Evolutionary conservation across 2,797 vertebrate species (phyloP).

Genomic region (Ctenopoma multispine): DNA sequence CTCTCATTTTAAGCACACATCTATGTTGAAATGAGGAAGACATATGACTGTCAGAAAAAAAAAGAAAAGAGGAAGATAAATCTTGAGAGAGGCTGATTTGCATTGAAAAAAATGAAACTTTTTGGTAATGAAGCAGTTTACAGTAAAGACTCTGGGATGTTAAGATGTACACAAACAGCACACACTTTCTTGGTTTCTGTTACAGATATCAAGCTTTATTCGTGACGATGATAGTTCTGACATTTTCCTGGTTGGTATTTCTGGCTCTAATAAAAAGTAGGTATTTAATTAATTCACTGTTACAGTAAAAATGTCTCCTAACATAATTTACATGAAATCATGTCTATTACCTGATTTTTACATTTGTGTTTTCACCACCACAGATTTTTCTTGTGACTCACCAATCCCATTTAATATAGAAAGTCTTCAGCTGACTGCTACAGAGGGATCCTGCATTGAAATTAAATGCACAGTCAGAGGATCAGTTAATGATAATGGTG

Average conservation of each 20-base stretch:
- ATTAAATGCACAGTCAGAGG: background rate
- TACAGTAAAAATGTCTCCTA: background rate
- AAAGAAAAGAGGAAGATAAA: constrained; percentile 4
- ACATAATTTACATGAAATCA: background rate
- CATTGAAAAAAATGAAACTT: background rate
- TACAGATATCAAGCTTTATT: constrained; percentile 26
- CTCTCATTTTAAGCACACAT: too few species aligned
- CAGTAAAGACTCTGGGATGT: background rate
- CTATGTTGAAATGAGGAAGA: background rate
- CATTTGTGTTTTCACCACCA: constrained; percentile 11
- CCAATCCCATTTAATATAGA: accelerated
- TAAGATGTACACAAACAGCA: background rate
- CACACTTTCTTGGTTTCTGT: background rate
- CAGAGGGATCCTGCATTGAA: constrained; percentile 73
- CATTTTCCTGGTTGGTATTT: constrained; percentile 9
- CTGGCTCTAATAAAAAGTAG: constrained; percentile 49
- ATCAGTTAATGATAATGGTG: accelerated
- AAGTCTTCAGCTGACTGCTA: accelerated
- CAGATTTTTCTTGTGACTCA: accelerated
- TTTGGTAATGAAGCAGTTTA: background rate
- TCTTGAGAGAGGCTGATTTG: background rate
- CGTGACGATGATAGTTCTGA: constrained; percentile 28
- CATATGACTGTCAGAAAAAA: background rate
- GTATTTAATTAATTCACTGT: constrained; percentile 8
- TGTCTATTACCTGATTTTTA: background rate